A percentile compares a stretch with the other conserved stretches of the same genome.
Evolutionary conservation across 2,797 vertebrate genomes (phyloP).

Genomic region (Siniperca scherzeri): DNA sequence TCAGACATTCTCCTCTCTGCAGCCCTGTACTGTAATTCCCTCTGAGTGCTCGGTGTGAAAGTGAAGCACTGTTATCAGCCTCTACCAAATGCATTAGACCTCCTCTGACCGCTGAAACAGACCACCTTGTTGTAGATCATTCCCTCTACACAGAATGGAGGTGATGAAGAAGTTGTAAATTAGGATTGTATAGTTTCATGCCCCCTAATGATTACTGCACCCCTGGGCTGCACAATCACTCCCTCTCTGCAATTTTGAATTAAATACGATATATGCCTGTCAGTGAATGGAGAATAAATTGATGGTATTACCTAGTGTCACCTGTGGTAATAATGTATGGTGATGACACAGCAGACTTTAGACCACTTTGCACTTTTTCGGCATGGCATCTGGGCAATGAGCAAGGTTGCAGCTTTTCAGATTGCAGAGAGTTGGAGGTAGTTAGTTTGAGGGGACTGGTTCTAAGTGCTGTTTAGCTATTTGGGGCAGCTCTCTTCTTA

Average conservation of each 20-base stretch:
- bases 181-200: conserved; percentile 79
- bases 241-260: conserved; percentile 68
- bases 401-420: conserved; percentile 55
- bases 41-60: conserved; percentile 79
- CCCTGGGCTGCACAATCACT: conserved; percentile 70
- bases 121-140: conserved; percentile 80
- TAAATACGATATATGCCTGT: conserved; percentile 73
- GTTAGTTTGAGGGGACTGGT: conserved; percentile 27
- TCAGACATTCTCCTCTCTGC: conserved; percentile 80
- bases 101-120: conserved; percentile 78
- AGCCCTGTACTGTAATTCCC: conserved; percentile 83
- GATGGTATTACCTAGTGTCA: conserved; percentile 73
- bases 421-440: conserved; percentile 35
- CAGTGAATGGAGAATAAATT: conserved; percentile 70
- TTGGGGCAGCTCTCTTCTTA: conserved; percentile 3
- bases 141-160: conserved; percentile 66
- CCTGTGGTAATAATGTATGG: conserved; percentile 70
- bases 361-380: conserved; percentile 65
- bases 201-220: conserved; percentile 76
- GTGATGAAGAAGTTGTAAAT: conserved; percentile 81
- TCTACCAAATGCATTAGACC: conserved; percentile 83
- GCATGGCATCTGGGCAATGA: conserved; percentile 54
- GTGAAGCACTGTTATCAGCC: conserved; percentile 84
- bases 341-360: conserved; percentile 70
- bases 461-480: conserved; percentile 23